Evolutionary conservation across 2,113 vertebrate species (phyloP), one percentile per base, ranked within the genome.

Genomic region (Donacobius atricapilla): DNA sequence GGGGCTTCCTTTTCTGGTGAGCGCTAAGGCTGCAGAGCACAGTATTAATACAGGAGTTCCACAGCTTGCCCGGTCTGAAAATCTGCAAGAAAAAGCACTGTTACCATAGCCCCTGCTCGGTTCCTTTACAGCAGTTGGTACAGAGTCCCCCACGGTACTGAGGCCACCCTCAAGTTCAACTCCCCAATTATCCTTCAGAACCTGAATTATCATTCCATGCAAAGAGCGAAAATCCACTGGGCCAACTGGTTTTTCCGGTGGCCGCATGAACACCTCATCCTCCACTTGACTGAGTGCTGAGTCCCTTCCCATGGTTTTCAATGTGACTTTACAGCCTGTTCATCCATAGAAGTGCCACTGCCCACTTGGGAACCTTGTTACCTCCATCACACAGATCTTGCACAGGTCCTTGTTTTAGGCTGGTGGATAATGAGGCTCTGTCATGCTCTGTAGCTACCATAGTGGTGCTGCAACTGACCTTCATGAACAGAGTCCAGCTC

Each of bases 1-100:
- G 47, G 45, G 78, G 42, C 63, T 83, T 90, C 51, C 48, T 86
- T 68, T 68, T 37, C 76, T 56, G 56, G 16, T 40, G 25, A 42
- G 53, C 0, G 0, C n/a, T 54, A 5, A 0, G 0, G 58, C 58
- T 8, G 1, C 30, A 10, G 13, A 1, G 1, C 39, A 5, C 1
- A 3, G 3, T n/a, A 15, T 53, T 65, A 63, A 54, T 45, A 3
- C 19, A 51, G 24, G 20, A 35, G 42, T 37, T 82, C 39, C 15
- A 6, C 42, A 60, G 25, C 58, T 40, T 3, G 4, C 37, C 22
- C 37, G 47, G 15, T 64, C 51, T 23, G 33, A 81, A 83, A 60
- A 68, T 28, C 40, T n/a, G 21, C 3, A 7, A 73, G 56, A 71
- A 86, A 70, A 70, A 25, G 10, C 8, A 27, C n/a, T 10, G 16